Conservation (phyloP, 2,888 invertebrate species). For the Ophioninae sp. region DNA sequence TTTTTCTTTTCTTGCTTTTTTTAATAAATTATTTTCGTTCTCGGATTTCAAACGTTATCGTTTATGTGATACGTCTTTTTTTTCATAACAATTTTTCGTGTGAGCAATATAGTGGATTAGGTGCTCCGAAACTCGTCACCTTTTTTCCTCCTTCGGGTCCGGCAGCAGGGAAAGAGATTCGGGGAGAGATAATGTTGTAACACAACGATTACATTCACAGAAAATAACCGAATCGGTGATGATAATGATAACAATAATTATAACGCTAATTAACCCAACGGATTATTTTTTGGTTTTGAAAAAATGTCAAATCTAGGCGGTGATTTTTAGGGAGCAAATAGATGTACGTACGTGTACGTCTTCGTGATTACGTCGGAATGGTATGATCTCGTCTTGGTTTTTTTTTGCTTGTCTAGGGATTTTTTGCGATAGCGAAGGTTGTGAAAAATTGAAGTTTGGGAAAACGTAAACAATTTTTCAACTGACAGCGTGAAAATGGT, state of each 20-base stretch:
- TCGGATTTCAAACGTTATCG: conserved; percentile 20
- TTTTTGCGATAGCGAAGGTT: neutral
- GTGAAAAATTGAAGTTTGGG: neutral
- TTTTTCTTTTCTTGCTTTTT: conserved; percentile 35
- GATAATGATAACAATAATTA: conserved; percentile 75
- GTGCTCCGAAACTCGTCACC: conserved; percentile 84
- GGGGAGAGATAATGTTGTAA: conserved; percentile 81
- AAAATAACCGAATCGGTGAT: conserved; percentile 70
- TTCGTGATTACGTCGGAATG: conserved; percentile 2
- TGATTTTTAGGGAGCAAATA: conserved; percentile 80
- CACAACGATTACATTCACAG: conserved; percentile 81
- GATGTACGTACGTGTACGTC: conserved; percentile 67
- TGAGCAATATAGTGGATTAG: conserved; percentile 80
- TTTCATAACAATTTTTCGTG: conserved; percentile 67
- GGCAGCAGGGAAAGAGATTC: conserved; percentile 80
- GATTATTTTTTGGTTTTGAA: conserved; percentile 65
- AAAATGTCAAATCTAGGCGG: conserved; percentile 73
- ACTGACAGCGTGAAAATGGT: too few relatives aligned
- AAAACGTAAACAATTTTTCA: neutral
- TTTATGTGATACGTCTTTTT: conserved; percentile 48
- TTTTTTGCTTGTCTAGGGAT: neutral
- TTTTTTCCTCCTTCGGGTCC: conserved; percentile 85
- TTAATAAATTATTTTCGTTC: conserved; percentile 34
- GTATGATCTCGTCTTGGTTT: neutral
- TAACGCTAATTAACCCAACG: conserved; percentile 79